These are phyloP conservation scores for Laothoe populi DNA, from an alignment of 2,888 invertebrate species.

Conservation along the genomic window DNA sequence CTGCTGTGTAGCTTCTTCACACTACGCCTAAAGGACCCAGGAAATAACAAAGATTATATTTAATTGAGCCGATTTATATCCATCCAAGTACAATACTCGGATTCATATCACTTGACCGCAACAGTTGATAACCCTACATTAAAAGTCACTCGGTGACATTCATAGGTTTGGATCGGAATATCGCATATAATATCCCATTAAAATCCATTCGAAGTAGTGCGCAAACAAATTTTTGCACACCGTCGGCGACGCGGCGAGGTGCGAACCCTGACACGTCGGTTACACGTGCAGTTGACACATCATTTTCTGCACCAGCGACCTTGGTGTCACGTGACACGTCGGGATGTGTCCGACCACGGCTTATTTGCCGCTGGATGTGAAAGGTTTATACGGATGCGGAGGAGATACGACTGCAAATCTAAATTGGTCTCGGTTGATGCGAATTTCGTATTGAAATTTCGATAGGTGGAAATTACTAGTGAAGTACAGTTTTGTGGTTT, in stretches of 20 bases:
- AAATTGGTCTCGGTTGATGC: slow-evolving; percentile 8
- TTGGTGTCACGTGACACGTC: slow-evolving; percentile 56
- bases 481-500: slow-evolving; percentile 3
- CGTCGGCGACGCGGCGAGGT: slow-evolving; percentile 33
- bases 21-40: too few species aligned
- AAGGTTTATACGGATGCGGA: neutral
- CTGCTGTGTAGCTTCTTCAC: too few species aligned
- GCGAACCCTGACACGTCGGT: slow-evolving; percentile 50
- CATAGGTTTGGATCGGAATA: too few species aligned
- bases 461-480: slow-evolving; percentile 4
- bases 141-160: too few species aligned
- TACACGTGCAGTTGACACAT: slow-evolving; percentile 66
- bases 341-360: slow-evolving; percentile 30
- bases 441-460: slow-evolving; percentile 23
- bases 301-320: slow-evolving; percentile 70
- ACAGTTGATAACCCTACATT: too few species aligned
- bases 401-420: slow-evolving; percentile 11
- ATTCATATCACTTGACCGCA: too few species aligned
- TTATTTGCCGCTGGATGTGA: slow-evolving; percentile 16
- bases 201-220: slow-evolving; percentile 11
- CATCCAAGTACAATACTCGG: too few species aligned
- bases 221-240: slow-evolving; percentile 25
- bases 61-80: too few species aligned
- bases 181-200: slow-evolving; percentile 21
- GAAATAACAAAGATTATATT: too few species aligned